Conservation (phyloP, 2,797 vertebrate genomes). For the Eupleurogrammus muticus region DNA sequence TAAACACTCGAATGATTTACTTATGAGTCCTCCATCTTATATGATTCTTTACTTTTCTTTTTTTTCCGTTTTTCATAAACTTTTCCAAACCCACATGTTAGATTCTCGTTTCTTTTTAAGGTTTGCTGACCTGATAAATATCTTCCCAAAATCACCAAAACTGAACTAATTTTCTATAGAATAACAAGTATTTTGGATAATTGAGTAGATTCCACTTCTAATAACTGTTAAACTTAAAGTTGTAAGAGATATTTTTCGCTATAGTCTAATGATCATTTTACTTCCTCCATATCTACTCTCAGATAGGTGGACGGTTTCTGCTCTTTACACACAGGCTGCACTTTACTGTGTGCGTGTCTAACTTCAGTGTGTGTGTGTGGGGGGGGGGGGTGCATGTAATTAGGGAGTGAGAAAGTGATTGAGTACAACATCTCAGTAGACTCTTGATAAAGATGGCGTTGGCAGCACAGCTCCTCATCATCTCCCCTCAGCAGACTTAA, state of each 20-base stretch:
- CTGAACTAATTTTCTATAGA: not conserved
- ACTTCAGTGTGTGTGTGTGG: slow-evolving; percentile 26
- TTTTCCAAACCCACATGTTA: no score
- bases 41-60: no score
- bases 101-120: not conserved
- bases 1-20: no score
- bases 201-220: not conserved
- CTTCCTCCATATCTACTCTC: not conserved
- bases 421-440: slow-evolving; percentile 54
- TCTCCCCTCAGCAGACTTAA: slow-evolving; percentile 74
- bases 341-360: slow-evolving; percentile 22
- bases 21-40: no score
- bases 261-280: not conserved
- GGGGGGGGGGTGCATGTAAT: slow-evolving; percentile 49
- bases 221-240: not conserved
- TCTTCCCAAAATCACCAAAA: not conserved
- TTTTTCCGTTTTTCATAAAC: no score
- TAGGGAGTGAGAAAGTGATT: slow-evolving; percentile 53
- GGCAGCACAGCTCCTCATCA: slow-evolving; percentile 72
- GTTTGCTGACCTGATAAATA: not conserved
- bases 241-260: not conserved
- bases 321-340: slow-evolving; percentile 15
- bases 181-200: not conserved
- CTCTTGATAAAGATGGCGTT: slow-evolving; percentile 66
- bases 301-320: slow-evolving; percentile 43